Base-by-base conservation (phyloP, 2,888 invertebrate genomes). In the Clanis bilineata region DNA sequence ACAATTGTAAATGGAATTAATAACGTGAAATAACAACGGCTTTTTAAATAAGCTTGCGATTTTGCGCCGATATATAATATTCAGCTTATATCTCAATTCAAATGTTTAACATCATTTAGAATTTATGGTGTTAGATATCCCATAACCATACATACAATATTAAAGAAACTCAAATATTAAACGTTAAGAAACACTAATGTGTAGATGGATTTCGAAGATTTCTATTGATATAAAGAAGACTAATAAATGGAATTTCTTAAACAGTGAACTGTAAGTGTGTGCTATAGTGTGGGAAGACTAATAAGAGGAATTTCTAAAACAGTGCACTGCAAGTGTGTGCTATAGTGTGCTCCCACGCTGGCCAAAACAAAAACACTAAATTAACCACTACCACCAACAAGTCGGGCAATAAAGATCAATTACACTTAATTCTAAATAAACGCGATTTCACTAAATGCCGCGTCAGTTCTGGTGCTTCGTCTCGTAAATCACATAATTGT, bases 401-500 rank as follows among this genome's bases (percentile, higher is more conserved):
- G 72, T 69, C 74, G 67, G 67, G 67, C 80, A 80, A 83, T 85
- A 66, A 80, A 82, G 71, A 72, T 65, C 79, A 84, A 85, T 87
- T 84, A 83, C 77, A 75, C 70, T 82, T 82, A 81, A 85, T 84
- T 84, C 75, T 71, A 75, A 74, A 81, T 78, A 83, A 77, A 79
- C 81, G 79, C 83, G 70, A 79, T 85, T 86, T 80, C 73, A 84
- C 80, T 77, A 72, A 73, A 73, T 60, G 66, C 61, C 58, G 62
- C 64, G 67, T 62, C 66, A 69, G 68, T 59, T 62, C 68, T 70
- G 69, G 69, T 71, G 70, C 65, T 67, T 71, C 62, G 70, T 72
- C 71, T 78, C 76, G 69, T 88, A 87, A 86, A 88, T 88, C 85
- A 86, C 74, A 75, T 86, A 85, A 86, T 89, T 88, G 86, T 79